Conservation (phyloP, 2,888 invertebrate genomes). For the Phragmatobia fuliginosa region DNA sequence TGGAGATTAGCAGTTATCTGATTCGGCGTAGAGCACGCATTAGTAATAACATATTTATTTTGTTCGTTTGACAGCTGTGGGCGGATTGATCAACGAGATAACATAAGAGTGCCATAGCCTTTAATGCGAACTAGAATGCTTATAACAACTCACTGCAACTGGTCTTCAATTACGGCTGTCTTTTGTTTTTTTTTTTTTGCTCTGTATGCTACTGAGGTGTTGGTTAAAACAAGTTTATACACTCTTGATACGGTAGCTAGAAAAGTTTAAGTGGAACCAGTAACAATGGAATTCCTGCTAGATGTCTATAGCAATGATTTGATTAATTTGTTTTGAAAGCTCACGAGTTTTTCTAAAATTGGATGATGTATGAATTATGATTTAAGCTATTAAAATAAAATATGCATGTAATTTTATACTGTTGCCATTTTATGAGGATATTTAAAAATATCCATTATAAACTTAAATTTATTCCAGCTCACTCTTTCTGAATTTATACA, state of each 20-base stretch:
- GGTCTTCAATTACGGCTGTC: conserved; percentile 65
- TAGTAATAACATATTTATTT: conserved; percentile 86
- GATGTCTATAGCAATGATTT: neutral
- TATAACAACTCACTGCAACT: conserved; percentile 67
- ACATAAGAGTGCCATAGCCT: conserved; percentile 59
- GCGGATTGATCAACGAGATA: conserved; percentile 79
- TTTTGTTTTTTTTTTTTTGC: conserved; percentile 61
- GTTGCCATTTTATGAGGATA: too few relatives aligned
- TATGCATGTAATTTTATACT: too few relatives aligned
- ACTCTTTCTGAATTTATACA: too few relatives aligned
- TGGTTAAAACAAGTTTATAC: conserved; percentile 41
- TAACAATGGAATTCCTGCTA: neutral
- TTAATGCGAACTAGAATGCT: conserved; percentile 66
- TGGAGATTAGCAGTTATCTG: conserved; percentile 84
- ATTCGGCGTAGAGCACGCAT: conserved; percentile 77
- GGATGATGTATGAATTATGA: too few relatives aligned
- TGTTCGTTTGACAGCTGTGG: conserved; percentile 83
- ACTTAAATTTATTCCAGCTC: too few relatives aligned
- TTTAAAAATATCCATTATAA: too few relatives aligned
- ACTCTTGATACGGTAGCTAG: conserved; percentile 23
- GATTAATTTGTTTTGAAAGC: too few relatives aligned
- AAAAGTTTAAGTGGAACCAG: neutral
- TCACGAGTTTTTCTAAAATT: too few relatives aligned
- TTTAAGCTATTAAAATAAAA: too few relatives aligned
- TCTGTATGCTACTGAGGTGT: conserved; percentile 42